Conservation (phyloP, 2,888 invertebrate species). For the Chrysolina haemoptera region DNA sequence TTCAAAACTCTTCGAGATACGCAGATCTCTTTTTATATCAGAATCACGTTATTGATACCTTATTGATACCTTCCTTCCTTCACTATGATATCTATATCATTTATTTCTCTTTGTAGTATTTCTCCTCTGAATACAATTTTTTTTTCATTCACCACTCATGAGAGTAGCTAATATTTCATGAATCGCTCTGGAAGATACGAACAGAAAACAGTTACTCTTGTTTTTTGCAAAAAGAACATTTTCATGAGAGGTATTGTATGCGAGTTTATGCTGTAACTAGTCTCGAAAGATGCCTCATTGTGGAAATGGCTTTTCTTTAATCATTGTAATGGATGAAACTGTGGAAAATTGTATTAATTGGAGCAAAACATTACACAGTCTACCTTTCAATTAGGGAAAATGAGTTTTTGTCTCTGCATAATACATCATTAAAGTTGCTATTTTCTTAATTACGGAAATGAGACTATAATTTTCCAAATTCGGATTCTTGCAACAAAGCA, state of each 20-base stretch:
- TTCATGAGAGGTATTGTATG: neutral
- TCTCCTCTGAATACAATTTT: no score
- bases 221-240: slow-evolving; percentile 2
- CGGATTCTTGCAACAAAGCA: neutral
- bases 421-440: neutral
- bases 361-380: slow-evolving; percentile 29
- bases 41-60: no score
- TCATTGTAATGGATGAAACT: slow-evolving; percentile 44
- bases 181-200: neutral
- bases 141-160: neutral
- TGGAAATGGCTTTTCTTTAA: slow-evolving; percentile 35
- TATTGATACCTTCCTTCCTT: no score
- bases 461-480: neutral
- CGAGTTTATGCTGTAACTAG: slow-evolving; percentile 1
- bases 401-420: slow-evolving; percentile 22
- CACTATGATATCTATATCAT: no score
- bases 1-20: no score
- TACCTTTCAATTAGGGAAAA: slow-evolving; percentile 36
- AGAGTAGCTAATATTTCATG: neutral
- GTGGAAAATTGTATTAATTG: slow-evolving; percentile 34
- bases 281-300: slow-evolving; percentile 17
- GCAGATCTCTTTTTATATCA: no score
- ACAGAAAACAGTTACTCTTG: slow-evolving; percentile 15
- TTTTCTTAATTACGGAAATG: slow-evolving; percentile 27
- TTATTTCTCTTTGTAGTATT: no score